phyloP scores from a whole-genome alignment of 2,113 vertebrate species.

The Marmota flaviventris region DNA sequence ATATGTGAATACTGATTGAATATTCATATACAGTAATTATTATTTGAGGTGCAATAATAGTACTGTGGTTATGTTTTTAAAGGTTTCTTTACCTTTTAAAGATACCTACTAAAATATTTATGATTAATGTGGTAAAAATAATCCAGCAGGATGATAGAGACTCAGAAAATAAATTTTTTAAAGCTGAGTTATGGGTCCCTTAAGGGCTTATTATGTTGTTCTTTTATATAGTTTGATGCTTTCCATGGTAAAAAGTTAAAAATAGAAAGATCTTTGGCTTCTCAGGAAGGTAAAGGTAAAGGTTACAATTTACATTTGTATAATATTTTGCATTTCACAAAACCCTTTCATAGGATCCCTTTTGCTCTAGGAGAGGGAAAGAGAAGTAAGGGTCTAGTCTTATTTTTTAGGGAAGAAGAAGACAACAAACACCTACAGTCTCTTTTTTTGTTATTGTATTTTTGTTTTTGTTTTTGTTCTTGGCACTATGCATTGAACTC shows the following conservation, averaged over 20 bases:
- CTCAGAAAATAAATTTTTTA: slow-evolving; percentile 50
- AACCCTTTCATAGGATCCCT: not conserved
- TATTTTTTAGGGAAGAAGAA: not conserved
- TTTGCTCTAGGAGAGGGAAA: not conserved
- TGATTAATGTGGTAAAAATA: slow-evolving; percentile 60
- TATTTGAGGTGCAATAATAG: not conserved
- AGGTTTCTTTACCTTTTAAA: slow-evolving; percentile 49
- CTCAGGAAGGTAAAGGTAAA: slow-evolving; percentile 68
- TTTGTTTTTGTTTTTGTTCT: too few relatives aligned
- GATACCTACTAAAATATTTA: slow-evolving; percentile 69
- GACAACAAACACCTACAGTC: not conserved
- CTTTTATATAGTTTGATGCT: slow-evolving; percentile 64
- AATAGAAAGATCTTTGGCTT: slow-evolving; percentile 56
- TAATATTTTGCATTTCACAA: slow-evolving; percentile 69
- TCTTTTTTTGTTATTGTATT: too few relatives aligned
- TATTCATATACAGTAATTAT: not conserved
- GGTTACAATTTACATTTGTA: slow-evolving; percentile 80
- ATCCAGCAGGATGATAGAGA: not conserved
- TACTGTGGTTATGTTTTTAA: not conserved
- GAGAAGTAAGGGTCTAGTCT: not conserved
- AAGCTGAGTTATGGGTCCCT: slow-evolving; percentile 10
- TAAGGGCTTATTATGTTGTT: slow-evolving; percentile 59
- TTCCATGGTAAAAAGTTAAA: slow-evolving; percentile 68
- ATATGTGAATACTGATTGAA: not conserved
- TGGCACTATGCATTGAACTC: too few relatives aligned